Conservation (phyloP, 1,140 invertebrate genomes). For the Caenorhabditis latens region DNA sequence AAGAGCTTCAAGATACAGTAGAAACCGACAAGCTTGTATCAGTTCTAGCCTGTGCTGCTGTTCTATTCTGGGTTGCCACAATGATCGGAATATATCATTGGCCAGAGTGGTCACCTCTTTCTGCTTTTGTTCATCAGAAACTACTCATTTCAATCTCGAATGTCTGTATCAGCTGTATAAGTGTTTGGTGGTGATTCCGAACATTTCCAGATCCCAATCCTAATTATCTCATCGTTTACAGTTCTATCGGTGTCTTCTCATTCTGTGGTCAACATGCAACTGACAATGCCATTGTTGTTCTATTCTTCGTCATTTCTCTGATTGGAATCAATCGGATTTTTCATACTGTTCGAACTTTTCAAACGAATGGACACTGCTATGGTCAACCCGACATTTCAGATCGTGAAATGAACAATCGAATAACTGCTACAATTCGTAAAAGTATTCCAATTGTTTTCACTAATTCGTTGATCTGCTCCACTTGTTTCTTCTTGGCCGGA, state of each 20-base stretch:
- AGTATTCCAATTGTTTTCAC: slow-evolving; percentile 48
- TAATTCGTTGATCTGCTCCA: slow-evolving; percentile 84
- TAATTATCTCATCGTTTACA: slow-evolving; percentile 78
- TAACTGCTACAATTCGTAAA: not conserved
- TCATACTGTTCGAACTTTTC: slow-evolving; percentile 83
- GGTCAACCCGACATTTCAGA: not conserved
- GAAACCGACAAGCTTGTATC: slow-evolving; percentile 83
- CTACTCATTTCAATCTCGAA: not conserved
- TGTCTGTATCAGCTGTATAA: not conserved
- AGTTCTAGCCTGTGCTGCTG: slow-evolving; percentile 84
- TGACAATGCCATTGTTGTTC: slow-evolving; percentile 91
- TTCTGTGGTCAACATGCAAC: slow-evolving; percentile 85
- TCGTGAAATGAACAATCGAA: slow-evolving; percentile 27
- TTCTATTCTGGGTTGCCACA: slow-evolving; percentile 82
- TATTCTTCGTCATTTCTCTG: slow-evolving; percentile 91
- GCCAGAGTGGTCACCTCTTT: not conserved
- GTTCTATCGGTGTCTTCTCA: slow-evolving; percentile 87
- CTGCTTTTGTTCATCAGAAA: slow-evolving; percentile 28
- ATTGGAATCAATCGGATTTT: slow-evolving; percentile 97
- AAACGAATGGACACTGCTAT: slow-evolving; percentile 27
- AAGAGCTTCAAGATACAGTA: slow-evolving; percentile 92
- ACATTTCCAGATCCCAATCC: not conserved
- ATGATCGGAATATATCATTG: slow-evolving; percentile 37
- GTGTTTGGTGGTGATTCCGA: slow-evolving; percentile 18
- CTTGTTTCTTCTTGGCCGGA: slow-evolving; percentile 45